Conservation (phyloP, 92 coral and sea anemone genomes). For the Heliopora coerulea region DNA sequence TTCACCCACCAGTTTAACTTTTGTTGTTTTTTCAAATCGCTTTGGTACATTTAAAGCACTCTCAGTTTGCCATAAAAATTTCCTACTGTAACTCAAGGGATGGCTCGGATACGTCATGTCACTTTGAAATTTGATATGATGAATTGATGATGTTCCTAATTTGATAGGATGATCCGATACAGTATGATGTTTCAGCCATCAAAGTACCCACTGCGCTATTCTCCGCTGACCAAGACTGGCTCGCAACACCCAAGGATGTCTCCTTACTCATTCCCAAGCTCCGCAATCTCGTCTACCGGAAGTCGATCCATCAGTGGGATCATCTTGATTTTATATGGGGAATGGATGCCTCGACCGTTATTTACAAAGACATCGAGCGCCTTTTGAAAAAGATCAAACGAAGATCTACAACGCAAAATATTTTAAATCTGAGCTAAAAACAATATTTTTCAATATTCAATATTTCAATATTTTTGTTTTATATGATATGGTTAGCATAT, state of each 20-base stretch:
- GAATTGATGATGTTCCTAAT: conserved; percentile 5
- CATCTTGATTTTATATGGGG: conserved; percentile 81
- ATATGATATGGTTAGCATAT: too few relatives aligned
- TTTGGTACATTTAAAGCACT: too few relatives aligned
- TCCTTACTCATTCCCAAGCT: conserved; percentile 45
- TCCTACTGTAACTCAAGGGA: too few relatives aligned
- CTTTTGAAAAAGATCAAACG: conserved; percentile 2
- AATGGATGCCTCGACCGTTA: conserved; percentile 60
- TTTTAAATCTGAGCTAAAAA: too few relatives aligned
- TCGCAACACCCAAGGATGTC: conserved; percentile 85
- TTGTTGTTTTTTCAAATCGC: too few relatives aligned
- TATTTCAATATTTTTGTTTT: too few relatives aligned
- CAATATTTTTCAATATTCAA: too few relatives aligned
- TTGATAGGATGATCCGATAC: conserved; percentile 66
- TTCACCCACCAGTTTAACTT: too few relatives aligned
- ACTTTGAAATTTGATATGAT: too few relatives aligned
- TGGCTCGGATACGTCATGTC: too few relatives aligned
- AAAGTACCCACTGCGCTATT: conserved; percentile 85
- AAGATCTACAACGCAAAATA: background rate
- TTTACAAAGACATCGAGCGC: conserved; percentile 52
- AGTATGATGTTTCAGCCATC: conserved; percentile 78
- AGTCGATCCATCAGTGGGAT: conserved; percentile 56
- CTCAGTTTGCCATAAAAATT: too few relatives aligned
- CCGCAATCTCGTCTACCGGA: conserved; percentile 38
- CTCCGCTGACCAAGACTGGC: conserved; percentile 85